Base-by-base conservation (phyloP, 1,140 invertebrate genomes). In the Scaptomyza pallida region DNA sequence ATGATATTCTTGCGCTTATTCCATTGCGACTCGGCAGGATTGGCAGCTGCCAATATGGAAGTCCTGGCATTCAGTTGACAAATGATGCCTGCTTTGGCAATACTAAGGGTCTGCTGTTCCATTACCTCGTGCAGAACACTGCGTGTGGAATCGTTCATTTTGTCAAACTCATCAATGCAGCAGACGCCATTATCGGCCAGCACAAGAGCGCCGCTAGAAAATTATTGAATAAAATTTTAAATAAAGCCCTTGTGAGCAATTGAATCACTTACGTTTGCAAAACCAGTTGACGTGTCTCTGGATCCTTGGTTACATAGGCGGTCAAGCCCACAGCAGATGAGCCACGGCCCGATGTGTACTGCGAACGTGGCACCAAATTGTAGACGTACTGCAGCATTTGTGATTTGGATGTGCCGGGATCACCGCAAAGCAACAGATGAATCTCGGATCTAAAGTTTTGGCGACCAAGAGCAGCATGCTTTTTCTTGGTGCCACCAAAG, bases 161-260 rank as follows among this genome's bases (percentile, higher is more conserved):
- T 99, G 92, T 99, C 99, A 92, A 99, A 99, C 92, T 99, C 99
- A 92, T 99, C 99, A 85, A 99, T 99, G 86, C 99, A 99, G 92
- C 99, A 99, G 57, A 99, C 97, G 35, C 99, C 99, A 92, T 99
- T 99, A 91, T 99, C 99, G 52, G 98, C 98, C 41, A 99, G 92
- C 0, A 99, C 99, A 48, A 99, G 92, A 1, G 99, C 98, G 13
- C 99, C 99, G 1, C 96, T 91, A 19, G n/a, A n/a, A n/a, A 62
- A 40, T 30, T 41, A 6, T 0, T n/a, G 33, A 2, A 2, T 35
- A 62, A 13, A 5, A 12, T 10, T 12, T 33, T n/a, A 30, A 9
- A 30, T 35, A 13, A 6, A 0, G 9, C 5, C 23, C 10, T 0
- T 0, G 9, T 10, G 2, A 2, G 3, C 26, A n/a, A 5, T 37